A percentile compares a stretch with the other conserved stretches of the same genome.
phyloP scores from a whole-genome alignment of 2,888 invertebrate genomes.

The Sarcophaga rosellei region DNA sequence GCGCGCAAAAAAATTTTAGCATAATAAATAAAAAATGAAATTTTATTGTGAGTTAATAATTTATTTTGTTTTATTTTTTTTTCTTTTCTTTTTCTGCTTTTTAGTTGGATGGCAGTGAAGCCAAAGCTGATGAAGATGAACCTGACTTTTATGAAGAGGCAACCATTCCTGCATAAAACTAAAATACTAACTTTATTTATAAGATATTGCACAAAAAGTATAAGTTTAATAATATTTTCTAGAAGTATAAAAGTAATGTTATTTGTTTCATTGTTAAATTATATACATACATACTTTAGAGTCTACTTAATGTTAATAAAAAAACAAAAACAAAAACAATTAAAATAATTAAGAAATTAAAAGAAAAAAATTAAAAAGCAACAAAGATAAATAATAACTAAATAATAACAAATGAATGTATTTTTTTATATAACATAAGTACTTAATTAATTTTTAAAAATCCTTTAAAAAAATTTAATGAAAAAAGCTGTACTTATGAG shows the following conservation, averaged over 20 bases:
- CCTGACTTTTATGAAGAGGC: constrained; percentile 97
- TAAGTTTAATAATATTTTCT: constrained; percentile 16
- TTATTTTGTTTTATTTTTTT: not conserved
- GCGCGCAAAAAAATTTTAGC: too few species aligned
- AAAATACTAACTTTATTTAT: not conserved
- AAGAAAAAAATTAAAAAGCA: not conserved
- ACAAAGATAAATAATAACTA: not conserved
- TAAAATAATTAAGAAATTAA: not conserved
- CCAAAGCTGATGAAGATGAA: constrained; percentile 92
- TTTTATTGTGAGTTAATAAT: not conserved
- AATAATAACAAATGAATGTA: constrained; percentile 4
- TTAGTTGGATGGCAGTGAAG: constrained; percentile 93
- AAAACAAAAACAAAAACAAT: constrained; percentile 9
- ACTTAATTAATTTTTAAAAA: constrained; percentile 36
- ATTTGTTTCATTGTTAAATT: constrained; percentile 56
- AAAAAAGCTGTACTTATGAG: constrained; percentile 63
- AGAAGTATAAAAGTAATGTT: constrained; percentile 40
- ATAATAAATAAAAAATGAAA: too few species aligned
- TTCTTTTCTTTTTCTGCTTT: constrained; percentile 64
- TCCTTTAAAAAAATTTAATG: too few species aligned
- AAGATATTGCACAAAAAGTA: constrained; percentile 60
- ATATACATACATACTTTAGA: constrained; percentile 25
- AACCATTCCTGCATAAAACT: constrained; percentile 87
- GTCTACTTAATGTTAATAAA: constrained; percentile 47
- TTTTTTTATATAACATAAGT: constrained; percentile 42